These are phyloP conservation scores for Netelia inedita DNA, from an alignment of 2,888 invertebrate species.

Conservation along the genomic window DNA sequence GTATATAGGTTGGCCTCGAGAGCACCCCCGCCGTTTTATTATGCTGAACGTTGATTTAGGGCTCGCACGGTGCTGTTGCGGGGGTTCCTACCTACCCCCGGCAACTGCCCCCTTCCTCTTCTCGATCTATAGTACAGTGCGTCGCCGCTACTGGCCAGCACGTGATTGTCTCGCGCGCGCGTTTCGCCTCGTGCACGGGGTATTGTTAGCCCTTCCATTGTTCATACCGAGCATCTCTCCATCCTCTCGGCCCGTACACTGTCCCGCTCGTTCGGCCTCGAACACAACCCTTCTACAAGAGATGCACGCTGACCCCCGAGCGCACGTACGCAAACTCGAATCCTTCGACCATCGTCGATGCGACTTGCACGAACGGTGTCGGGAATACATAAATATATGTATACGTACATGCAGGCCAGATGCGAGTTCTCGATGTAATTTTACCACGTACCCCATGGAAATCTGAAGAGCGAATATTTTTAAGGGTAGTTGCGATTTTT, in stretches of 20 bases:
- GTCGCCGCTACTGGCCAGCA: slow-evolving; percentile 71
- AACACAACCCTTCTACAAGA: slow-evolving; percentile 1
- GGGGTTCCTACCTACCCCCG: slow-evolving; percentile 8
- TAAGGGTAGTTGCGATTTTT: neutral
- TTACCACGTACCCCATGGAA: too few relatives aligned
- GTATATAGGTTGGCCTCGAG: neutral
- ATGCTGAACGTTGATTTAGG: slow-evolving; percentile 83
- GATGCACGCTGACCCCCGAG: neutral
- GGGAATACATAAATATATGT: slow-evolving; percentile 16
- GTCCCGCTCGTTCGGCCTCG: slow-evolving; percentile 19
- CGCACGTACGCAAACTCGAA: slow-evolving; percentile 36
- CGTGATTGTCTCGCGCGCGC: slow-evolving; percentile 81
- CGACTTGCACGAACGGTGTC: slow-evolving; percentile 31
- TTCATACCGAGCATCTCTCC: slow-evolving; percentile 68
- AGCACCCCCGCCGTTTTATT: slow-evolving; percentile 78
- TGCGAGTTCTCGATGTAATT: neutral
- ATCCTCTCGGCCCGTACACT: neutral
- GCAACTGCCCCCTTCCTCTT: neutral
- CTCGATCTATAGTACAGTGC: slow-evolving; percentile 24
- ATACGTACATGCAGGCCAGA: neutral
- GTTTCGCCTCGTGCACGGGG: slow-evolving; percentile 77
- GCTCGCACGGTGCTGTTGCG: slow-evolving; percentile 67
- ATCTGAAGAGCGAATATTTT: neutral
- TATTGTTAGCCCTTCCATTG: slow-evolving; percentile 83
- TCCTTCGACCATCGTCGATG: slow-evolving; percentile 38